These are phyloP conservation scores for Notechis scutatus DNA, from an alignment of 2,113 vertebrate species.

Conservation along the genomic window DNA sequence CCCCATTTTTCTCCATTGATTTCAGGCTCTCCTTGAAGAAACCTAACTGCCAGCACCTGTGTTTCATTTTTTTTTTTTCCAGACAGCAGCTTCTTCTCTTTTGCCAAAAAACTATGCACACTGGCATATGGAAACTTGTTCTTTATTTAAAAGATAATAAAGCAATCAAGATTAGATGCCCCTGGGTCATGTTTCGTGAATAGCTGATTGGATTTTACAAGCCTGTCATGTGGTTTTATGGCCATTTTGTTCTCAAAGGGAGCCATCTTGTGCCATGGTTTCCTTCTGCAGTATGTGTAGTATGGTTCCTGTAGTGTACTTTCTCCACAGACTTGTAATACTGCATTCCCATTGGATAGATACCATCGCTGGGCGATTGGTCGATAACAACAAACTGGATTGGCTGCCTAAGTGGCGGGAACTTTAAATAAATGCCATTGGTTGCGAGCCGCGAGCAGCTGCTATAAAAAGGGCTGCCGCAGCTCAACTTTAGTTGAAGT, in stretches of 20 bases:
- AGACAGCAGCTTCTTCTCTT: not conserved
- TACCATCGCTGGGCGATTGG: too few relatives aligned
- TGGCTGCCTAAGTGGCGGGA: too few relatives aligned
- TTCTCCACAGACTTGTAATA: too few relatives aligned
- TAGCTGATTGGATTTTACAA: not conserved
- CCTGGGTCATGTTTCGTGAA: not conserved
- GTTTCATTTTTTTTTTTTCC: not conserved
- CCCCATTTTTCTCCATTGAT: not conserved
- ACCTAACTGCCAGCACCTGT: not conserved
- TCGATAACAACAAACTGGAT: too few relatives aligned
- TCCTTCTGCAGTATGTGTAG: not conserved
- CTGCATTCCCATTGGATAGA: too few relatives aligned
- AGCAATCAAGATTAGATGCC: not conserved
- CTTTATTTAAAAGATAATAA: not conserved
- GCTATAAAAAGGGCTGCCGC: too few relatives aligned
- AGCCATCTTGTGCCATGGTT: not conserved
- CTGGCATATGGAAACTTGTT: not conserved
- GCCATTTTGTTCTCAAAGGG: not conserved
- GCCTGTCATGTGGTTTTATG: not conserved
- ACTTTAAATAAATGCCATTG: too few relatives aligned
- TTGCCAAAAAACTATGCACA: not conserved
- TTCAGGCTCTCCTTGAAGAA: not conserved
- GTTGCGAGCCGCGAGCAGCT: too few relatives aligned
- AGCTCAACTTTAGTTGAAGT: too few relatives aligned
- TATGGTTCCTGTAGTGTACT: not conserved